Evolutionary conservation across 2,888 invertebrate genomes (phyloP).

Genomic region (Belgica antarctica): DNA sequence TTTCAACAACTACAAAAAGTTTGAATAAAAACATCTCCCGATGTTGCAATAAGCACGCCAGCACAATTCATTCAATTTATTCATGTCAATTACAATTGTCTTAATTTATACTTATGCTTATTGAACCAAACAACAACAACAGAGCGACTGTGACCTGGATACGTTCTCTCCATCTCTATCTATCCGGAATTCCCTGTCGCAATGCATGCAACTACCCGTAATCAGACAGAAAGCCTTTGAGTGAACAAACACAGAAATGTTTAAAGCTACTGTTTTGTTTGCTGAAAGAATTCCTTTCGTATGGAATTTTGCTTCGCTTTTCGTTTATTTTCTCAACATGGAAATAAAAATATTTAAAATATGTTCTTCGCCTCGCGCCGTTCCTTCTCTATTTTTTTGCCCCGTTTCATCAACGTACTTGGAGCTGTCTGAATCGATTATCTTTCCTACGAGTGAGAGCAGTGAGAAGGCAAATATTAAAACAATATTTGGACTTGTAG

Average conservation of each 20-base stretch:
- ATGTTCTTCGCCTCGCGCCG: too few species aligned
- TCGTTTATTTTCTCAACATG: conserved; percentile 4
- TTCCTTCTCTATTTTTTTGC: conserved; percentile 6
- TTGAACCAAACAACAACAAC: neutral
- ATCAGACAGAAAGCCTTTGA: neutral
- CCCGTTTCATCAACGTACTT: neutral
- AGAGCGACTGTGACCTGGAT: conserved; percentile 1
- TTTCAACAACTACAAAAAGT: too few species aligned
- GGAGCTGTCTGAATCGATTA: conserved; percentile 25
- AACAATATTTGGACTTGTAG: conserved; percentile 17
- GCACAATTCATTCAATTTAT: conserved; percentile 14
- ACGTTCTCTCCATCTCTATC: neutral
- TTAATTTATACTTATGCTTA: conserved; percentile 13
- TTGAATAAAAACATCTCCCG: too few species aligned
- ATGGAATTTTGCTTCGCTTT: conserved; percentile 11
- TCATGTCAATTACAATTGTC: conserved; percentile 17
- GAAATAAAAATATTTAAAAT: conserved; percentile 29
- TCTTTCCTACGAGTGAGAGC: conserved; percentile 14
- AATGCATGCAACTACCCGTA: neutral
- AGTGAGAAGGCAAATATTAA: conserved; percentile 21
- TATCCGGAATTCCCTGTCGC: conserved; percentile 20
- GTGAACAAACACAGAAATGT: neutral
- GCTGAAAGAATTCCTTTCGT: neutral
- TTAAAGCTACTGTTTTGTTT: conserved; percentile 11
- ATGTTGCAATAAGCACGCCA: neutral